Base-by-base conservation (phyloP, 2,797 vertebrate genomes). In the Threskiornis aethiopicus region DNA sequence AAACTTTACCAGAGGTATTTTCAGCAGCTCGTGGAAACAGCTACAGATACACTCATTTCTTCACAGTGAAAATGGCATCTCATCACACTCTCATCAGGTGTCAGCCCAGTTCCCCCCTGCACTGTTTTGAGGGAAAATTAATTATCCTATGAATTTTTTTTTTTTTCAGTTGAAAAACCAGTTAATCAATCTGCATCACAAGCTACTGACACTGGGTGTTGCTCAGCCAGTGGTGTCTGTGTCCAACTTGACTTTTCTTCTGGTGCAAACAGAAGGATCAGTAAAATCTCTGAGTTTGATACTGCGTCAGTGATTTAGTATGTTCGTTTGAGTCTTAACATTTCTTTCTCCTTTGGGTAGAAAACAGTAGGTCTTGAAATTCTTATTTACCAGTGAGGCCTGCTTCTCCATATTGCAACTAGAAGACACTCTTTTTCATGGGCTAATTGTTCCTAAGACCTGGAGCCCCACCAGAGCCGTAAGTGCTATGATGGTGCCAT, bases 201-300 rank as follows among this genome's bases (percentile, higher is more conserved):
- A 82, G 11, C 25, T 61, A 9, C 22, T 28, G 39, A 46, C 1
- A 1, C 19, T 47, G 35, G 61, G 13, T 21, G 69, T 93, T 91
- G 13, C 47, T 69, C 10, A 51, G 20, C 5, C 35, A 41, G 21
- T 49, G 0, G 0, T 18, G 33, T 12, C 54, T 57, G 8, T 59
- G 29, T 44, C 33, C 42, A 33, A 2, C 16, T 10, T 78, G 8
- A 1, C 28, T 76, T 87, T 91, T 85, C n/a, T 65, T 82, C 47
- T 39, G 26, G 16, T 28, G 26, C 24, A 69, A 85, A 49, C 28
- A 72, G 31, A 52, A 89, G 19, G 46, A 71, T n/a, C 37, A 44
- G 29, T 25, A 71, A 67, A 51, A 62, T 33, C 47, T 89, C 42
- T 41, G 33, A 26, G 8, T 69, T 73, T 44, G 29, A 16, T 77